These are phyloP conservation scores for Holcopasites calliopsidis DNA, from an alignment of 1,140 invertebrate species.

Conservation along the genomic window DNA sequence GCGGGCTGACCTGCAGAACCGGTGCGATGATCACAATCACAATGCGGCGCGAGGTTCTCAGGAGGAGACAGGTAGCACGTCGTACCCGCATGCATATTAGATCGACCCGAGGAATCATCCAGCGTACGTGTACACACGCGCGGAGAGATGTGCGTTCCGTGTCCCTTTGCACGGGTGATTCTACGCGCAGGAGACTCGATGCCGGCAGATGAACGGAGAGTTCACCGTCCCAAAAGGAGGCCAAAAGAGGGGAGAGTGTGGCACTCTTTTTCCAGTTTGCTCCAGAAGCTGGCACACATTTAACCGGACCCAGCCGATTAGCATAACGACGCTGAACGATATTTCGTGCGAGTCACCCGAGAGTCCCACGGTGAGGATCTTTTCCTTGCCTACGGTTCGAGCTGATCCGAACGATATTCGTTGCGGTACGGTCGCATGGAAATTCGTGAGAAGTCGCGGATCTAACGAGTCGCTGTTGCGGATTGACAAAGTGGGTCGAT, in stretches of 20 bases:
- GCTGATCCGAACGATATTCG: background rate
- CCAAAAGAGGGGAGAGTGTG: too few species aligned
- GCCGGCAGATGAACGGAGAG: background rate
- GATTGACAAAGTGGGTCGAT: background rate
- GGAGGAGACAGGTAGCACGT: constrained; percentile 71
- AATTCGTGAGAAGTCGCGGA: constrained; percentile 8
- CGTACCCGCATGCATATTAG: constrained; percentile 61
- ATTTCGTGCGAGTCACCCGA: constrained; percentile 16
- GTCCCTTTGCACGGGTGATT: constrained; percentile 6
- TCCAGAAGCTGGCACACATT: constrained; percentile 38
- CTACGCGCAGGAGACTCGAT: constrained; percentile 12
- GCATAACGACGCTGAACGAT: constrained; percentile 53
- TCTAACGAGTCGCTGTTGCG: background rate
- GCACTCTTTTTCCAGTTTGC: background rate
- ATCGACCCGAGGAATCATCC: constrained; percentile 44
- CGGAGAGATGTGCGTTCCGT: background rate
- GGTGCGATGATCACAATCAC: constrained; percentile 71
- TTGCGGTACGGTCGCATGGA: constrained; percentile 26
- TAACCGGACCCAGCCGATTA: constrained; percentile 52
- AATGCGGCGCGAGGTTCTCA: constrained; percentile 65
- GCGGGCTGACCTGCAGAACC: constrained; percentile 60
- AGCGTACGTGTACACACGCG: constrained; percentile 42
- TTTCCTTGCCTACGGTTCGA: constrained; percentile 12
- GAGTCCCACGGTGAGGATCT: constrained; percentile 53
- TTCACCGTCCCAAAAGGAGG: background rate